A percentile compares a stretch with the other conserved stretches of the same genome.
Conservation (phyloP, 2,113 vertebrate species). For the Progne subis region DNA sequence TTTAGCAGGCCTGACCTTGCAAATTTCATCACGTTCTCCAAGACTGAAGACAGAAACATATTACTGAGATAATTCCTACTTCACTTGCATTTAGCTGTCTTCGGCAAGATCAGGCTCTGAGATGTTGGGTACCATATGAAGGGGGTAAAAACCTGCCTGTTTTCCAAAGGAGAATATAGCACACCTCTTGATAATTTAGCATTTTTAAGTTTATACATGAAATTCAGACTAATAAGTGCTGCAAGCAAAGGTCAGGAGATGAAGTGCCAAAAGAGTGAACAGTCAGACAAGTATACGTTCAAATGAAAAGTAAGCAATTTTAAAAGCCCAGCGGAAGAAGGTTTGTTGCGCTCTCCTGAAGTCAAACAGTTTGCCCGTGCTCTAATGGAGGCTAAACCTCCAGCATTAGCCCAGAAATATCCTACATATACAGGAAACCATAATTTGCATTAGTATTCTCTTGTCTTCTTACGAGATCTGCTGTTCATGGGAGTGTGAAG, state of each 20-base stretch:
- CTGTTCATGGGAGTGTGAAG: neutral
- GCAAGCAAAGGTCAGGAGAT: neutral
- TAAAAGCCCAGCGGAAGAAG: neutral
- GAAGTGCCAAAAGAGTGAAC: neutral
- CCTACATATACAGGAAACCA: neutral
- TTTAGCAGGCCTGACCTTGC: constrained; percentile 52
- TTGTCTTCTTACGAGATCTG: neutral
- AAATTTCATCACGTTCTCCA: constrained; percentile 52
- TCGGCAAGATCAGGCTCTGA: neutral
- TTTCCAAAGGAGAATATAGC: neutral
- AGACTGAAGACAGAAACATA: constrained; percentile 27
- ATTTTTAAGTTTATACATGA: neutral
- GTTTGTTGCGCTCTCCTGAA: neutral
- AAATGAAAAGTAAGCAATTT: neutral
- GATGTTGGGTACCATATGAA: neutral
- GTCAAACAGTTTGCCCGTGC: neutral
- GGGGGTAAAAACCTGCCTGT: neutral
- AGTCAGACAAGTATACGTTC: neutral
- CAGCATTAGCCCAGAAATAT: neutral
- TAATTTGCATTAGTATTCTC: neutral
- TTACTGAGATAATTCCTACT: constrained; percentile 11
- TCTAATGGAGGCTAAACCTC: neutral
- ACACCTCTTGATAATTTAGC: neutral
- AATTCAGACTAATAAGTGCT: neutral
- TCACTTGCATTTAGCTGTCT: neutral